A percentile compares a stretch with the other conserved stretches of the same genome.
These are phyloP conservation scores for Linnaemya vulpina DNA, from an alignment of 2,888 invertebrate genomes.

Conservation along the genomic window DNA sequence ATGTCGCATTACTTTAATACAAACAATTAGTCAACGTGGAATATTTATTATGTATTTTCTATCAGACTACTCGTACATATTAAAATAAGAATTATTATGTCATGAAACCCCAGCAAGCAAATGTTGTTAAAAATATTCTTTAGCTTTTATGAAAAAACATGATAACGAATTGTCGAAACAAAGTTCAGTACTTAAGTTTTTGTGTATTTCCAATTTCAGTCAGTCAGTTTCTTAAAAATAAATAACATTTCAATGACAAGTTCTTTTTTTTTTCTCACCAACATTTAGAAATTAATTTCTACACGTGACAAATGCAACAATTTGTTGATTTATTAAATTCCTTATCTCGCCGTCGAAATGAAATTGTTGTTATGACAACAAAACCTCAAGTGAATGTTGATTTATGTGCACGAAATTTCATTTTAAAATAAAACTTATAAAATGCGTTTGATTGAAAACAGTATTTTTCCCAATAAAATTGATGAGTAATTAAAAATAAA, in stretches of 20 bases:
- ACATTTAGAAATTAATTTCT: not conserved
- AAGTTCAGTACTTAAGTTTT: no score
- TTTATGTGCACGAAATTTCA: not conserved
- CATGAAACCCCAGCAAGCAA: constrained; percentile 5
- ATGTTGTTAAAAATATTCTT: no score
- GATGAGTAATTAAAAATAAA: not conserved
- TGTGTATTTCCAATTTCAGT: not conserved
- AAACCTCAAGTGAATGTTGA: not conserved
- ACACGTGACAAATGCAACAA: constrained; percentile 33
- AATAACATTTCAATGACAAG: not conserved
- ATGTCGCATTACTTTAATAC: constrained; percentile 45
- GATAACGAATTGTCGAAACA: no score
- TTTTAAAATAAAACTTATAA: constrained; percentile 1
- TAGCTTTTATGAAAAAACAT: no score
- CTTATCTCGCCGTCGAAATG: constrained; percentile 34
- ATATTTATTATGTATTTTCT: not conserved
- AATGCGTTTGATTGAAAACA: not conserved
- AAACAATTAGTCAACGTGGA: constrained; percentile 46
- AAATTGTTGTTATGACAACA: constrained; percentile 26
- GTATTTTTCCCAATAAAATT: not conserved
- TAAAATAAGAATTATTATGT: not conserved
- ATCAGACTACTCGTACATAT: not conserved
- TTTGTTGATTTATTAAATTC: constrained; percentile 38
- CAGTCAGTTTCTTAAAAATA: not conserved
- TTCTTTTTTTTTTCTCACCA: not conserved